Evolutionary conservation across 1,140 invertebrate genomes (phyloP).

Genomic region (Neodiprion lecontei): DNA sequence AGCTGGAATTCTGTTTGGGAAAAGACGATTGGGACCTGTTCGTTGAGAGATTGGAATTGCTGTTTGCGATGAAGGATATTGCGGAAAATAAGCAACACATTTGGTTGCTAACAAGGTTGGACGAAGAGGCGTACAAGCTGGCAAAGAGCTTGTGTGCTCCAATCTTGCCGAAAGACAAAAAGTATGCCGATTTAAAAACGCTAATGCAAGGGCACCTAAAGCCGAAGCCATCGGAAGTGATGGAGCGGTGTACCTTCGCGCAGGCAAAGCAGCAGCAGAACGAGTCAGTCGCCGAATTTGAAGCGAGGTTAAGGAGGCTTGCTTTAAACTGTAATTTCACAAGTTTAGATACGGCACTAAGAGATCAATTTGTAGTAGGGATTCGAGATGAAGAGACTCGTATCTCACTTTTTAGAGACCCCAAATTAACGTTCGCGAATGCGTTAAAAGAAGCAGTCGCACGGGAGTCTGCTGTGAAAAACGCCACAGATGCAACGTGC

Average conservation of each 20-base stretch:
- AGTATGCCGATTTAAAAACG: no score
- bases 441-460: slow-evolving; percentile 14
- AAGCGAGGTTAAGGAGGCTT: slow-evolving; percentile 39
- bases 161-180: no score
- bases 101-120: no score
- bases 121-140: no score
- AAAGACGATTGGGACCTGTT: no score
- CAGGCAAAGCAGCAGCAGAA: slow-evolving; percentile 34
- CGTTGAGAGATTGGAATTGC: no score
- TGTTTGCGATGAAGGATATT: no score
- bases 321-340: slow-evolving; percentile 28
- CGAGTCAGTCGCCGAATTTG: slow-evolving; percentile 37
- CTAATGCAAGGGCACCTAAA: no score
- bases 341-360: slow-evolving; percentile 15
- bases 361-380: slow-evolving; percentile 19
- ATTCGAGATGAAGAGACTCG: slow-evolving; percentile 17
- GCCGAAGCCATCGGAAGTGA: slow-evolving; percentile 39
- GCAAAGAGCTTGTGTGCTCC: no score
- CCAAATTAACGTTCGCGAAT: slow-evolving; percentile 10
- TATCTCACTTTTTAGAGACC: slow-evolving; percentile 17
- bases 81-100: no score
- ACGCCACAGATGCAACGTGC: background rate
- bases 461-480: slow-evolving; percentile 18
- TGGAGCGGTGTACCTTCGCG: slow-evolving; percentile 41
- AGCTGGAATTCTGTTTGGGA: no score